phyloP scores from a whole-genome alignment of 2,888 invertebrate species.

The Cyclophora punctaria region DNA sequence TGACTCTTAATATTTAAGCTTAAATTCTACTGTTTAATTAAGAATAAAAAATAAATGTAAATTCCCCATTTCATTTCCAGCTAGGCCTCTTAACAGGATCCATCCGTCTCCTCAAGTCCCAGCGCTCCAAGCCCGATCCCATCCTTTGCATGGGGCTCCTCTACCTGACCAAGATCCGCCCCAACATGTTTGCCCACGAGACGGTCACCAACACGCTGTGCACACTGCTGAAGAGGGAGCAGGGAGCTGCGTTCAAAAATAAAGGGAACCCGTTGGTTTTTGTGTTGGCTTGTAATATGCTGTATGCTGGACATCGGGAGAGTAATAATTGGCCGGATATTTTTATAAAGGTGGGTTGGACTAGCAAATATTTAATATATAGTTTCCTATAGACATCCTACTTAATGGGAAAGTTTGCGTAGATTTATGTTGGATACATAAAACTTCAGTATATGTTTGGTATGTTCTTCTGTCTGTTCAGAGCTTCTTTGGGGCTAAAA shows the following conservation, averaged over 20 bases:
- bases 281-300: constrained; percentile 87
- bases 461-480: too few species aligned
- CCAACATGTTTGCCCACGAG: constrained; percentile 84
- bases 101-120: constrained; percentile 84
- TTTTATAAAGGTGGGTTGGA: constrained; percentile 83
- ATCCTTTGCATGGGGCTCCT: constrained; percentile 85
- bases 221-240: constrained; percentile 87
- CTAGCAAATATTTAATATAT: too few species aligned
- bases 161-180: constrained; percentile 86
- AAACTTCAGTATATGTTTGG: too few species aligned
- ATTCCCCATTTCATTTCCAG: constrained; percentile 44
- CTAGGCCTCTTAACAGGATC: constrained; percentile 88
- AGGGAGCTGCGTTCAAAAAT: constrained; percentile 80
- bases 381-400: too few species aligned
- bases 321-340: constrained; percentile 93
- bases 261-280: constrained; percentile 88
- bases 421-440: too few species aligned
- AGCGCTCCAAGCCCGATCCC: constrained; percentile 89
- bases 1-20: too few species aligned
- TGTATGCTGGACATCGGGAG: constrained; percentile 87
- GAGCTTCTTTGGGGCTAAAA: too few species aligned
- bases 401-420: too few species aligned
- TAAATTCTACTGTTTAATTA: too few species aligned
- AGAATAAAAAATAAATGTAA: too few species aligned
- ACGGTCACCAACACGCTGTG: constrained; percentile 85